Evolutionary conservation across 2,113 vertebrate genomes (phyloP).

Genomic region (Zosterops pallidus): DNA sequence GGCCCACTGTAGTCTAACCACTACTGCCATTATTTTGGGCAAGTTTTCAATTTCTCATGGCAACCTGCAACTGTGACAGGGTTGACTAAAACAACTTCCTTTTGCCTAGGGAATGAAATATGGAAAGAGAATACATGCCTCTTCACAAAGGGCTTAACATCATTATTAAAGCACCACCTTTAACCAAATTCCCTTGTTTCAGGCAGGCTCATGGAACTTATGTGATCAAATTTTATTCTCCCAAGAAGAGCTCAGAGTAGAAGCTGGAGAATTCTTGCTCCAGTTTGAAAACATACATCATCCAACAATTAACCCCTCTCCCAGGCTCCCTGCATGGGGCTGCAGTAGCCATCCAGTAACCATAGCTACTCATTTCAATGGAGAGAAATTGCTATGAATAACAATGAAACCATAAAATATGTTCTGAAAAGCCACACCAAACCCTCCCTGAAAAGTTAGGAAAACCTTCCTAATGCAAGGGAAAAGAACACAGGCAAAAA

Average conservation of each 20-base stretch:
- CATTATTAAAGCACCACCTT: neutral
- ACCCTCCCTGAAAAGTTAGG: neutral
- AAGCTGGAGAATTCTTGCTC: neutral
- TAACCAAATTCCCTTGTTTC: neutral
- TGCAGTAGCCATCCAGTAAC: neutral
- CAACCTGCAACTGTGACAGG: neutral
- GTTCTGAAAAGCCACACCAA: neutral
- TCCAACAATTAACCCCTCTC: neutral
- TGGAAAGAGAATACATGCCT: neutral
- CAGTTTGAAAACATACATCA: neutral
- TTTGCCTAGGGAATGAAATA: neutral
- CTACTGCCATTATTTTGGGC: neutral
- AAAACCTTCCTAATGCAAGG: neutral
- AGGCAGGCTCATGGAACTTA: neutral
- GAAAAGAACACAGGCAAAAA: neutral
- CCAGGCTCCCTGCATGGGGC: neutral
- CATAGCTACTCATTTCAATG: constrained; percentile 9
- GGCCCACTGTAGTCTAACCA: neutral
- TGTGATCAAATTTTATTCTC: neutral
- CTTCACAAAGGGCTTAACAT: neutral
- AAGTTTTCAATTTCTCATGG: neutral
- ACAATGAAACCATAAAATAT: neutral
- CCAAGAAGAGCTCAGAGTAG: neutral
- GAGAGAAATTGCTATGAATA: neutral
- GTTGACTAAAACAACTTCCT: neutral